Evolutionary conservation across 2,888 invertebrate genomes (phyloP).

Genomic region (Mellilla xanthometata): DNA sequence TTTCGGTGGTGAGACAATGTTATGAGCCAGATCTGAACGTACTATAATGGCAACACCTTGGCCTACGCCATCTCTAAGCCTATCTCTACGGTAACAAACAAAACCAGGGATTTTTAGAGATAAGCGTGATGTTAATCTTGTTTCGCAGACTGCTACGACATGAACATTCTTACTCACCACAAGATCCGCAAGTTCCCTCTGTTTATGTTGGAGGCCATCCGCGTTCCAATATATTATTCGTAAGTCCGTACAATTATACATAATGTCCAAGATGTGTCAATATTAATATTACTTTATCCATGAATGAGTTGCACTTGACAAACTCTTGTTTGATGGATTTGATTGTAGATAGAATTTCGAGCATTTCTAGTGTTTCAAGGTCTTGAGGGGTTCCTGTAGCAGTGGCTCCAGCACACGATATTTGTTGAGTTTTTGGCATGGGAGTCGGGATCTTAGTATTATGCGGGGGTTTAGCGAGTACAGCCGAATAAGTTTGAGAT

Average conservation of each 20-base stretch:
- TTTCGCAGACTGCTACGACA: neutral
- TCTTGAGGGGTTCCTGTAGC: neutral
- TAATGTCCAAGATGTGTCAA: neutral
- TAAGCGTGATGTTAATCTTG: neutral
- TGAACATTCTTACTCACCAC: neutral
- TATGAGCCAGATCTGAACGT: neutral
- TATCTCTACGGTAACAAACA: neutral
- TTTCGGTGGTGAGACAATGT: neutral
- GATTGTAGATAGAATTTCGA: slow-evolving; percentile 1
- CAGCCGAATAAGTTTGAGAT: neutral
- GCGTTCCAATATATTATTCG: neutral
- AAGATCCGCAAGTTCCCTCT: neutral
- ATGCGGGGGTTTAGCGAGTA: neutral
- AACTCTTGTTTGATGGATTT: slow-evolving; percentile 3
- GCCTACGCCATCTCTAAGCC: neutral
- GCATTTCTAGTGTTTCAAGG: slow-evolving; percentile 1
- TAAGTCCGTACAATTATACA: neutral
- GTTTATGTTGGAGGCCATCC: neutral
- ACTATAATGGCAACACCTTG: neutral
- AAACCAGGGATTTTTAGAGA: neutral
- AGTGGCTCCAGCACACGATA: neutral
- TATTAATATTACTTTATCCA: slow-evolving; percentile 2
- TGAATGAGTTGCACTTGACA: neutral
- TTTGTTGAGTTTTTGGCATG: neutral
- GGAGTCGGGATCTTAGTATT: neutral